Base-by-base conservation (phyloP, 2,888 invertebrate species). In the Drosophila austrosaltans region DNA sequence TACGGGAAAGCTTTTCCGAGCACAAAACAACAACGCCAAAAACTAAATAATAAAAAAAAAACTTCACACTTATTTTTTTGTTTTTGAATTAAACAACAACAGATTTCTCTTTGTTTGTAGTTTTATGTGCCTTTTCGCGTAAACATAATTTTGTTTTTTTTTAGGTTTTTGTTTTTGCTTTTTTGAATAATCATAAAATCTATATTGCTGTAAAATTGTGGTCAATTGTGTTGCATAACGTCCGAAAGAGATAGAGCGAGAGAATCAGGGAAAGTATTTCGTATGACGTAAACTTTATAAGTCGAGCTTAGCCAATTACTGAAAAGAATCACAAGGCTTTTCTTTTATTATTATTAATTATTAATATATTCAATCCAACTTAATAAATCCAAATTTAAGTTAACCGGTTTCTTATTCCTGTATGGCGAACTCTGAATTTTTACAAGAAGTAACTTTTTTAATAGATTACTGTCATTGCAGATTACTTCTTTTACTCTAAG, bases 101-200 rank as follows among this genome's bases (percentile, higher is more conserved):
- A 61, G 48, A 48, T 56, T 62, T 63, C 59, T 32, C 56, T 56
- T 60, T 48, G 32, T 39, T 53, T 48, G 30, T 65, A 61, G 42
- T 65, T 72, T 72, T 65, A 64, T 69, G 65, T 48, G 48, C 16
- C 71, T 61, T 72, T 60, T 58, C 56, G 57, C 71, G 65, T 72
- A 65, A 57, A 40, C 60, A 25, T 56, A 40, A 65, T 65, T 70
- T 72, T 63, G 58, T 72, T 64, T 10, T 42, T 61, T 66, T 66
- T 22, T 57, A 56, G 57, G 20, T 58, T 44, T 69, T 54, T 16
- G 16, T 25, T 42, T 40, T 44, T 66, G n/a, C 58, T 58, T 39
- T 62, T 66, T 66, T 66, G 62, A 62, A 72, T 66, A 72, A 72
- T 72, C 66, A 57, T 72, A 72, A 72, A 72, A 72, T 72, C 72